Base-by-base conservation (phyloP, 2,797 vertebrate species). In the Dipus sagitta region DNA sequence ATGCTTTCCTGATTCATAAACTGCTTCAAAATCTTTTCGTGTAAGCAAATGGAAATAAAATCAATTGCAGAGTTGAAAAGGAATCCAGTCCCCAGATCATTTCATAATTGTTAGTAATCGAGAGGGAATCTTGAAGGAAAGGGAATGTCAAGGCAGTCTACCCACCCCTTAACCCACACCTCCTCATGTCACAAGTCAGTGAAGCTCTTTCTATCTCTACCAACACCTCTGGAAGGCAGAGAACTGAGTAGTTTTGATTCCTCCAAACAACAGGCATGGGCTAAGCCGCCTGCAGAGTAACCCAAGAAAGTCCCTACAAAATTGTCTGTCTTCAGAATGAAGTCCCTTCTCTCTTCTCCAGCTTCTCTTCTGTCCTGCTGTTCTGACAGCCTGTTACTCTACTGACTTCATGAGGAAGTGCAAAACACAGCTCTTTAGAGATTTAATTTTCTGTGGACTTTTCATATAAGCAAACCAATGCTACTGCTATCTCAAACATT, bases 361-460 rank as follows among this genome's bases (percentile, higher is more conserved):
- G 34, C 71, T 12, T 76, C 26, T 52, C 3, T 14, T 21, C 78
- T 0, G 62, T 58, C 64, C 64, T 17, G 32, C 23, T 72, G 28
- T 47, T 47, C 34, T 70, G n/a, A 75, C 65, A 42, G 14, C 71
- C 47, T 54, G 38, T 80, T 60, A 75, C 28, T 92, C 79, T 75
- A 67, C 14, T 18, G 28, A n/a, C 13, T 81, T 90, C 75, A 62
- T 65, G 92, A 65, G 58, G 74, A 88, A 79, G 12, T 32, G 6
- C 17, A 60, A 91, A 62, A 64, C 2, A 71, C 9, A 30, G 28
- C 1, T 26, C 42, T 86, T 72, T 62, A 81, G 64, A 76, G 62
- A 54, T 62, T 89, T 82, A 70, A 65, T 42, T 71, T 42, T 85
- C 70, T 70, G 52, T 72, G 52, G 72, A 83, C 62, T 84, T 93